Conservation (phyloP, 2,888 invertebrate species). For the Antitype chi region DNA sequence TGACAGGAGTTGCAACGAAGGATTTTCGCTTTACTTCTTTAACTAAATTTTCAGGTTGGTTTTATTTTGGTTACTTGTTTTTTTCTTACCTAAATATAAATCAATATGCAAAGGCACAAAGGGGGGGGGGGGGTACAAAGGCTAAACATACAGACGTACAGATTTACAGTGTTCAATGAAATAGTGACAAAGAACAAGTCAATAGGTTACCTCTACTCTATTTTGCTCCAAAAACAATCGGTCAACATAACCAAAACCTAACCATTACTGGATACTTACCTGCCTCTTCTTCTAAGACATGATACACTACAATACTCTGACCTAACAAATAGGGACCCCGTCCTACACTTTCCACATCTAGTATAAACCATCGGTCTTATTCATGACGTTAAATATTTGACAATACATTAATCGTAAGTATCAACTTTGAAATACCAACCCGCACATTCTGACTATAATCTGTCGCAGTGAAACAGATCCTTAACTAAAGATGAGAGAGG, state of each 20-base stretch:
- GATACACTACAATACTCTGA: background rate
- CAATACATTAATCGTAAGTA: background rate
- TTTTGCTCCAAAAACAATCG: background rate
- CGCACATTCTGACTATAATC: constrained; percentile 18
- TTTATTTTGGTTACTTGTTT: no score
- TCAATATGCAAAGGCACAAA: no score
- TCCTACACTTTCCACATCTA: background rate
- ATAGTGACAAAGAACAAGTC: background rate
- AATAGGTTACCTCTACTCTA: background rate
- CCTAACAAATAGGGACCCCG: background rate
- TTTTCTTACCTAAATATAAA: background rate
- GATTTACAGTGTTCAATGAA: background rate
- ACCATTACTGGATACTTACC: background rate
- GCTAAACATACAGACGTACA: background rate
- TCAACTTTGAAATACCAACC: background rate
- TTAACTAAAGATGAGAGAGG: constrained; percentile 75
- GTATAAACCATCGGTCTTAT: background rate
- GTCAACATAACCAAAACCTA: no score
- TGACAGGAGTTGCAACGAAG: background rate
- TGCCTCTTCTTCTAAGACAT: no score
- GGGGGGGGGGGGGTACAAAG: no score
- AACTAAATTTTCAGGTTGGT: background rate
- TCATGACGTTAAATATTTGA: background rate
- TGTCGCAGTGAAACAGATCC: constrained; percentile 61
- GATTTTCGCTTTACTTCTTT: background rate